phyloP scores from a whole-genome alignment of 2,888 invertebrate genomes.

The Campoletis raptor region DNA sequence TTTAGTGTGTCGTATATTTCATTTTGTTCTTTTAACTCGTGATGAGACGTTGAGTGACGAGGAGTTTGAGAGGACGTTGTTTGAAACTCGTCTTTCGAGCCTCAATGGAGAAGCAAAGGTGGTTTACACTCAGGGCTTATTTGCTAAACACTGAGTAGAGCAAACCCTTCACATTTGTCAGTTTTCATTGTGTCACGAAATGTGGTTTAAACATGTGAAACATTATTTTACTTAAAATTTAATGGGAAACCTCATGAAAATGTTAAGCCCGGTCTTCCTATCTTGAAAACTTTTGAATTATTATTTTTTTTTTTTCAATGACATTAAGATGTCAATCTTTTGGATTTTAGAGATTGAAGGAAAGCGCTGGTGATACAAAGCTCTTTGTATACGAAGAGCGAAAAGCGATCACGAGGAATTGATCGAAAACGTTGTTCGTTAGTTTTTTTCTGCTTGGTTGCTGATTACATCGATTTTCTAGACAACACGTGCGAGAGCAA shows the following conservation, averaged over 20 bases:
- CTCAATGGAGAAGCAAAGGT: constrained; percentile 20
- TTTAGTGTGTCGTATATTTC: not conserved
- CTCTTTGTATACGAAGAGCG: too few relatives aligned
- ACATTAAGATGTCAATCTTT: too few relatives aligned
- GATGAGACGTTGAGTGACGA: constrained; percentile 32
- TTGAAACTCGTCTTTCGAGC: constrained; percentile 45
- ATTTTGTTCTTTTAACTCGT: not conserved
- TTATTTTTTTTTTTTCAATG: too few relatives aligned
- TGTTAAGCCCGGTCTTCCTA: not conserved
- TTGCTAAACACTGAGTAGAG: constrained; percentile 26
- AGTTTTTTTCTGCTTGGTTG: not conserved
- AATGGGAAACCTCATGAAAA: not conserved
- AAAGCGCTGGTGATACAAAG: too few relatives aligned
- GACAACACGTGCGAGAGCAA: not conserved
- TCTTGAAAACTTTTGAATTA: not conserved
- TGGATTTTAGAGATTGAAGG: too few relatives aligned
- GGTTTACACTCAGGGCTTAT: constrained; percentile 19
- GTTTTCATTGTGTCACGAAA: constrained; percentile 6
- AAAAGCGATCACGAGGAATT: too few relatives aligned
- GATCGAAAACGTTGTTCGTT: not conserved
- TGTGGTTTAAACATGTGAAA: not conserved
- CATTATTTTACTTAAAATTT: not conserved
- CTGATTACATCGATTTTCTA: not conserved
- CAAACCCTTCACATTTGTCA: constrained; percentile 26
- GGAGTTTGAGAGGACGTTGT: constrained; percentile 45